These are phyloP conservation scores for Ectemnius lituratus DNA, from an alignment of 2,888 invertebrate genomes.

Conservation along the genomic window DNA sequence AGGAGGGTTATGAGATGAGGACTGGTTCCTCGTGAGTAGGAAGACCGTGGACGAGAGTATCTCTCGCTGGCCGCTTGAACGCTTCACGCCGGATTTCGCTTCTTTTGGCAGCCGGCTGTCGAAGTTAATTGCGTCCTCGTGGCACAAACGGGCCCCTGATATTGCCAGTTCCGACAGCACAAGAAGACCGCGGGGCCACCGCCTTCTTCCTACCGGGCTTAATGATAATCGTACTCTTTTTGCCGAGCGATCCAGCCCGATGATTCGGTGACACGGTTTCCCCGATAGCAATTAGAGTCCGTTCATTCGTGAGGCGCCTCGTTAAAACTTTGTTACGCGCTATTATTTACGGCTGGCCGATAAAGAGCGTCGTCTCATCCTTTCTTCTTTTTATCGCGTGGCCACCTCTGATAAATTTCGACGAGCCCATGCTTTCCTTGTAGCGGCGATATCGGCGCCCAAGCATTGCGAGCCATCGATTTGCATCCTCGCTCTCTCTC, in stretches of 20 bases:
- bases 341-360: not conserved
- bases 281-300: constrained; percentile 3
- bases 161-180: too few relatives aligned
- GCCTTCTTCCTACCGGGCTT: not conserved
- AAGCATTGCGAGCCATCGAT: not conserved
- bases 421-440: not conserved
- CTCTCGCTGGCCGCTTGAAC: constrained; percentile 53
- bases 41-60: not conserved
- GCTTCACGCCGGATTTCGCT: constrained; percentile 67
- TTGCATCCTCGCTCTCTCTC: constrained; percentile 9
- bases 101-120: constrained; percentile 55
- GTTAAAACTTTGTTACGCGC: constrained; percentile 7
- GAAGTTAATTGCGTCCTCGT: constrained; percentile 63
- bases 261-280: not conserved
- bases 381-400: constrained; percentile 1
- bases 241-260: not conserved
- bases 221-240: constrained; percentile 4
- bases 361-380: not conserved
- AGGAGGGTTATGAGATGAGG: not conserved
- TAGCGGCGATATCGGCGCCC: not conserved
- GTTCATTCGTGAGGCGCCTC: constrained; percentile 2
- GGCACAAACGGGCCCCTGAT: constrained; percentile 49
- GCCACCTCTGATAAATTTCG: constrained; percentile 5
- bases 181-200: too few relatives aligned
- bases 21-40: constrained; percentile 12